Evolutionary conservation across 2,888 invertebrate genomes (phyloP).

Genomic region (Clusia tigrina): DNA sequence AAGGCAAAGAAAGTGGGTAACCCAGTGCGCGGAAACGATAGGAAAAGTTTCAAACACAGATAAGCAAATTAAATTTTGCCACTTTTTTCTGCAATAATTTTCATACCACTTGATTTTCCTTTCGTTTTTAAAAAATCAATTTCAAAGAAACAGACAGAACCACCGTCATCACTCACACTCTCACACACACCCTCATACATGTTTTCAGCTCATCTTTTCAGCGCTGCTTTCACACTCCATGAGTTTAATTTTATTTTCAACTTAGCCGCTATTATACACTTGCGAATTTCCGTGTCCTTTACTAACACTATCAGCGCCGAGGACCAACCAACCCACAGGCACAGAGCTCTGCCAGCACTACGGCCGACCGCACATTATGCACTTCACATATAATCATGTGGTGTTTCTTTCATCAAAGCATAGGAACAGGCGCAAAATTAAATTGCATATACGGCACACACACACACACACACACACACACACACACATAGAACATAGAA

Average conservation of each 20-base stretch:
- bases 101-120: background rate
- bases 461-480: constrained; percentile 10
- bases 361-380: too few species aligned
- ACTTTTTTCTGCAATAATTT: constrained; percentile 22
- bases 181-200: background rate
- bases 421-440: too few species aligned
- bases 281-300: constrained; percentile 17
- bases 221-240: background rate
- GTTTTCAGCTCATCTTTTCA: background rate
- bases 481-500: background rate
- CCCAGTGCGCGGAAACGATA: constrained; percentile 9
- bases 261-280: background rate
- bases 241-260: constrained; percentile 10
- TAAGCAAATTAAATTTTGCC: constrained; percentile 38
- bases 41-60: constrained; percentile 35
- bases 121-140: background rate
- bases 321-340: background rate
- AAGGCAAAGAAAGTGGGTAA: background rate
- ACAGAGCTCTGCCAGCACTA: background rate
- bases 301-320: constrained; percentile 5
- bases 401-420: too few species aligned
- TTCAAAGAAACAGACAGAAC: background rate
- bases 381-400: too few species aligned
- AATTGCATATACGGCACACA: too few species aligned
- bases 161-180: background rate